Evolutionary conservation across 2,797 vertebrate species (phyloP).

Genomic region (Corythornis leucogaster): DNA sequence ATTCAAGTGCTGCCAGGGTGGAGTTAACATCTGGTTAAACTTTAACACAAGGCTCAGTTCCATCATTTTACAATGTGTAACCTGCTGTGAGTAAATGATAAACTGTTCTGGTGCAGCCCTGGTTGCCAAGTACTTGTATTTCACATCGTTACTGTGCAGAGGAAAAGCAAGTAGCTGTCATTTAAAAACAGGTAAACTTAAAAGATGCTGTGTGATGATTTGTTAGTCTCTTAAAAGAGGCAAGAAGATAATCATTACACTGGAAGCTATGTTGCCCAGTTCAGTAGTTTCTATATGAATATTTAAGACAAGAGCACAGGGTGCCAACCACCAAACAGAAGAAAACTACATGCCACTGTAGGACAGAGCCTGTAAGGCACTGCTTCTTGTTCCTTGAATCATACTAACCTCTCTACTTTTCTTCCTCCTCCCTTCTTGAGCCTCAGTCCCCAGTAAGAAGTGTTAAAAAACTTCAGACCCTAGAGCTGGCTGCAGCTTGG

Average conservation of each 20-base stretch:
- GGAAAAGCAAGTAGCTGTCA: not conserved
- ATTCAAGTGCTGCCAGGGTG: not conserved
- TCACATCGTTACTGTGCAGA: not conserved
- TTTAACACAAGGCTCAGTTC: not conserved
- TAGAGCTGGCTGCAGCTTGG: not conserved
- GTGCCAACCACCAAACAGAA: not conserved
- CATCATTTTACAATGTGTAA: constrained; percentile 37
- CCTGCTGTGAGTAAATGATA: constrained; percentile 23
- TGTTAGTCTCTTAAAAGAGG: not conserved
- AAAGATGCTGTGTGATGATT: not conserved
- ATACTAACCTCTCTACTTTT: not conserved
- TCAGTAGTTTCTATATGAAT: not conserved
- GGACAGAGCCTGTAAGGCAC: not conserved
- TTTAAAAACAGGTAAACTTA: not conserved
- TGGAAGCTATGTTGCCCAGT: not conserved
- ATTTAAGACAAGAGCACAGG: not conserved
- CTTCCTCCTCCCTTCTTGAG: not conserved
- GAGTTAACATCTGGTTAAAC: not conserved
- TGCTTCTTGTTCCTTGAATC: too few species aligned
- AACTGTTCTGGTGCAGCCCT: not conserved
- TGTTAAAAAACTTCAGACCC: not conserved
- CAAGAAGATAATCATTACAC: not conserved
- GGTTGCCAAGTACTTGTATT: not conserved
- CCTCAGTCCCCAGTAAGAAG: not conserved
- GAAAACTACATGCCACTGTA: not conserved